These are phyloP conservation scores for Lagenorhynchus albirostris DNA, from an alignment of 2,113 vertebrate species.

Conservation along the genomic window DNA sequence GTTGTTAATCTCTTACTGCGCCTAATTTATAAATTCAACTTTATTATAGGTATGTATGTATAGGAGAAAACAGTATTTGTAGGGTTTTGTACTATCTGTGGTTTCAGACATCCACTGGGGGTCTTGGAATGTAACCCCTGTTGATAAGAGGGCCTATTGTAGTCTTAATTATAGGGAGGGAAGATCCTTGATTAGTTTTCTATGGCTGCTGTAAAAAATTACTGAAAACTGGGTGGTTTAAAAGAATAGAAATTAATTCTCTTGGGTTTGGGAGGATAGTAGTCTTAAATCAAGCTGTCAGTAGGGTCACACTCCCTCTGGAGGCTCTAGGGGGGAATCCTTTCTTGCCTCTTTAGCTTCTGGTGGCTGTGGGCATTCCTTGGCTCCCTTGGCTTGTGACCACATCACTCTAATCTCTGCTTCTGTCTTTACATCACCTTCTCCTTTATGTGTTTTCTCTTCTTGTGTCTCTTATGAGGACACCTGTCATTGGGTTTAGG, in stretches of 20 bases:
- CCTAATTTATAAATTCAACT: neutral
- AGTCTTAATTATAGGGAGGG: neutral
- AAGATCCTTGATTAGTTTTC: neutral
- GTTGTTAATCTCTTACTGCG: neutral
- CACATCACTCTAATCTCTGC: neutral
- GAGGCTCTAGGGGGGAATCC: neutral
- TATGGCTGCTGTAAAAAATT: neutral
- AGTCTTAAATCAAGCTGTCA: neutral
- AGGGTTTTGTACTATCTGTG: neutral
- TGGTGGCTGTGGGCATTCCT: neutral
- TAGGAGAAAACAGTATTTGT: neutral
- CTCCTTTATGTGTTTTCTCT: neutral
- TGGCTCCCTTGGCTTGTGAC: neutral
- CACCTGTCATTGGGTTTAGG: neutral
- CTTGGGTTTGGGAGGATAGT: neutral
- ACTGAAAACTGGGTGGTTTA: neutral
- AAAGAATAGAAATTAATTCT: neutral
- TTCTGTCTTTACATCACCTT: neutral
- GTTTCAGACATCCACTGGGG: neutral
- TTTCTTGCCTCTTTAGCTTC: neutral
- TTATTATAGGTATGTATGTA: neutral
- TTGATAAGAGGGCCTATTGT: neutral
- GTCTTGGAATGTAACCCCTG: neutral
- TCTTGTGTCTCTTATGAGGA: neutral
- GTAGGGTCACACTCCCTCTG: neutral